A percentile compares a stretch with the other conserved stretches of the same genome.
phyloP scores from a whole-genome alignment of 2,113 vertebrate genomes.

The Burhinus oedicnemus region DNA sequence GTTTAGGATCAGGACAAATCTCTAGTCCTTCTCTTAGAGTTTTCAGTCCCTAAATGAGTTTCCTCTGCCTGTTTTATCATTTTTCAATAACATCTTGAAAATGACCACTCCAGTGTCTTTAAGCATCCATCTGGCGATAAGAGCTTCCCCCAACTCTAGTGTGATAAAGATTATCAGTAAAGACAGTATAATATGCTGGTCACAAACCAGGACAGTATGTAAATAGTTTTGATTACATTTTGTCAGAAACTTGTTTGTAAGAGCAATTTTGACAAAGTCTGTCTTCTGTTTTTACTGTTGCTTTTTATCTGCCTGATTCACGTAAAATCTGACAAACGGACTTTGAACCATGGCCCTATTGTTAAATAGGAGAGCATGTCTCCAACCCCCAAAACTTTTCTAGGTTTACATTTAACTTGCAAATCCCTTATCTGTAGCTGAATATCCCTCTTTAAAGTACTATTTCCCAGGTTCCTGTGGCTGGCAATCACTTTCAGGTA shows the following conservation, averaged over 20 bases:
- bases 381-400: background rate
- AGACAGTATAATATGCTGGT: background rate
- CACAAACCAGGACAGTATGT: background rate
- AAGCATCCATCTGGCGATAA: background rate
- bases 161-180: background rate
- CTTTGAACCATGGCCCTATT: background rate
- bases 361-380: background rate
- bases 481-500: background rate
- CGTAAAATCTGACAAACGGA: background rate
- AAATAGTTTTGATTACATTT: constrained; percentile 1
- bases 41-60: background rate
- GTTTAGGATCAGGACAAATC: background rate
- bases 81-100: background rate
- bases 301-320: background rate
- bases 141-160: background rate
- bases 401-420: background rate
- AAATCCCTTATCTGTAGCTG: background rate
- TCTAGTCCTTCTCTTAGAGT: background rate
- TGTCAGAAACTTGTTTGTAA: background rate
- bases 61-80: background rate
- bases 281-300: background rate
- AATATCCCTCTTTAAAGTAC: background rate
- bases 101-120: background rate
- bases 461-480: background rate
- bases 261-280: background rate